phyloP scores from a whole-genome alignment of 2,113 vertebrate species.

The Chaetura pelagica region DNA sequence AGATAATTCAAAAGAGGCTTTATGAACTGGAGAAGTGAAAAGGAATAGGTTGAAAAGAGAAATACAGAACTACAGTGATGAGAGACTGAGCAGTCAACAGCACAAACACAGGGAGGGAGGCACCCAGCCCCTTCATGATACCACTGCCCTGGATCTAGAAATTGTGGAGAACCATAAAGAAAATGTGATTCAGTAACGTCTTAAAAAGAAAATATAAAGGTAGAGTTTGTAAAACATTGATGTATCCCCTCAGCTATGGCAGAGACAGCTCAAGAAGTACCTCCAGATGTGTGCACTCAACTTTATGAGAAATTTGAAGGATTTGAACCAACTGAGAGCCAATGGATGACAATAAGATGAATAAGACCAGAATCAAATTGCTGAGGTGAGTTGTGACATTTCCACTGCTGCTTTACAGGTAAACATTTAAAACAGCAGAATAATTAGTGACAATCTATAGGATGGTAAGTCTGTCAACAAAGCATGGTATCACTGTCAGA shows the following conservation, averaged over 20 bases:
- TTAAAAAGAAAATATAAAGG: background rate
- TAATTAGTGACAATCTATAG: background rate
- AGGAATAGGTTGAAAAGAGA: background rate
- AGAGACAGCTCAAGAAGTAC: accelerated
- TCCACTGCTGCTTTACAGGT: background rate
- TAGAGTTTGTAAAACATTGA: background rate
- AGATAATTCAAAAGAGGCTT: background rate
- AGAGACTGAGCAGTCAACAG: background rate
- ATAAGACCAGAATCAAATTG: background rate
- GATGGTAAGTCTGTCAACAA: background rate
- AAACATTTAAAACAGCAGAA: slow-evolving; percentile 15
- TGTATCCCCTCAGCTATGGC: background rate
- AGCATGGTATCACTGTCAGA: slow-evolving; percentile 4
- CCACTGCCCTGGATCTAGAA: background rate
- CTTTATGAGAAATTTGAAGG: background rate
- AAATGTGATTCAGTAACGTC: background rate
- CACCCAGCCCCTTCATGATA: background rate
- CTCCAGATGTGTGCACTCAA: background rate
- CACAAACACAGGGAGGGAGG: accelerated
- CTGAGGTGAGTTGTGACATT: background rate
- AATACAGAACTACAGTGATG: background rate
- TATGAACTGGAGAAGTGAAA: background rate
- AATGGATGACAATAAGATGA: background rate
- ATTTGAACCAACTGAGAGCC: background rate
- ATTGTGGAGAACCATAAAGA: background rate